Conservation (phyloP, 1,140 invertebrate species). For the Myzus persicae region DNA sequence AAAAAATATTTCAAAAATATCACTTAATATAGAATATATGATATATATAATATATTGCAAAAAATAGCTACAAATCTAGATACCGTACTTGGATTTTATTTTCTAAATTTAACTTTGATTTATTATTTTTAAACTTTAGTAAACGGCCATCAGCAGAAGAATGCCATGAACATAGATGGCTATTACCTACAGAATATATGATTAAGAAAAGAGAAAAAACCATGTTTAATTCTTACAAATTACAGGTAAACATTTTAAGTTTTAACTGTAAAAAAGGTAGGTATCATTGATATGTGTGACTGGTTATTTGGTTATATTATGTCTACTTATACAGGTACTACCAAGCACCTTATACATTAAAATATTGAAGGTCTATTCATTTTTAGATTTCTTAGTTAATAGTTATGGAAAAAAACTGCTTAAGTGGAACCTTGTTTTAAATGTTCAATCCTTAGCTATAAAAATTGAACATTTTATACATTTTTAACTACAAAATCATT, state of each 20-base stretch:
- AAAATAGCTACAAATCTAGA: too few relatives aligned
- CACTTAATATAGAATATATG: too few relatives aligned
- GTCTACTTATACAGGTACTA: too few relatives aligned
- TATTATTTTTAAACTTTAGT: conserved; percentile 68
- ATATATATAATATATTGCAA: too few relatives aligned
- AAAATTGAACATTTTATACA: too few relatives aligned
- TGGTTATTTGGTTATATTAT: not conserved
- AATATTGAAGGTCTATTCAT: too few relatives aligned
- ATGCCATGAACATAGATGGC: conserved; percentile 94
- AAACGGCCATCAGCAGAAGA: conserved; percentile 93
- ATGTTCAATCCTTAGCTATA: too few relatives aligned
- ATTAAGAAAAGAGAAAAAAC: conserved; percentile 89
- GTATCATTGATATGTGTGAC: not conserved
- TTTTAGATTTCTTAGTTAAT: too few relatives aligned
- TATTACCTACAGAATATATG: conserved; percentile 90
- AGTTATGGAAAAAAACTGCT: too few relatives aligned
- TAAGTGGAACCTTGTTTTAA: too few relatives aligned
- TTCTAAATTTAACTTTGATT: not conserved
- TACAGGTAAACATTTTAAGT: conserved; percentile 70
- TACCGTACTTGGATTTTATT: not conserved
- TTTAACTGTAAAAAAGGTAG: not conserved
- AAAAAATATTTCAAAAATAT: not conserved
- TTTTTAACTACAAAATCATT: too few relatives aligned
- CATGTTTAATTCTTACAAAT: conserved; percentile 81
- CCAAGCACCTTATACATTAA: too few relatives aligned